phyloP scores from a whole-genome alignment of 30 jellyfish, hydroid and myxozoan genomes.

The Aurelia aurita complex sp. Pacific region DNA sequence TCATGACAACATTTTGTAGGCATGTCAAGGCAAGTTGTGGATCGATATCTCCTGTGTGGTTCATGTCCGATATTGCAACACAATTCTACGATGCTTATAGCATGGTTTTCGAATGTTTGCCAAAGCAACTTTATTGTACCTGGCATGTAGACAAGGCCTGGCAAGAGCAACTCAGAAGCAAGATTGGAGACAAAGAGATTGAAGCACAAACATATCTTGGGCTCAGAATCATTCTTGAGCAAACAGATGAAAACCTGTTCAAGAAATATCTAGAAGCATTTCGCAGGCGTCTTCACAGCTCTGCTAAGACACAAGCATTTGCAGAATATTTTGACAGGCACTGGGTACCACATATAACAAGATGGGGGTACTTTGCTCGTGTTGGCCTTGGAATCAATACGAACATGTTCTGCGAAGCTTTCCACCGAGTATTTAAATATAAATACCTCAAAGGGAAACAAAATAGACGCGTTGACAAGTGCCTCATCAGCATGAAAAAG shows the following conservation, averaged over 20 bases:
- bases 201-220: too few relatives aligned
- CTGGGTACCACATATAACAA: slow-evolving; percentile 9
- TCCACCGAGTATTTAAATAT: slow-evolving; percentile 52
- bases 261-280: background rate
- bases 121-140: too few relatives aligned
- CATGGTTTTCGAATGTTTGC: background rate
- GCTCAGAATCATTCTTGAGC: too few relatives aligned
- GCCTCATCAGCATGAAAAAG: slow-evolving; percentile 27
- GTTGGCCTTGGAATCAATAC: slow-evolving; percentile 46
- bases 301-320: slow-evolving; percentile 12
- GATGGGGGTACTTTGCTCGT: slow-evolving; percentile 44
- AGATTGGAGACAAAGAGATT: too few relatives aligned
- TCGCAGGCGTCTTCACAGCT: slow-evolving; percentile 10
- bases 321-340: slow-evolving; percentile 37
- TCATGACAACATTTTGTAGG: background rate
- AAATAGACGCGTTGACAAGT: slow-evolving; percentile 48
- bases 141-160: too few relatives aligned
- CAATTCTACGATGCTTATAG: background rate
- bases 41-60: background rate
- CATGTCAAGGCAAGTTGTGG: background rate
- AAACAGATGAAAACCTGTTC: slow-evolving; percentile 6
- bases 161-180: too few relatives aligned
- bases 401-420: slow-evolving; percentile 62
- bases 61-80: slow-evolving; percentile 1
- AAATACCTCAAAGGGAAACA: slow-evolving; percentile 46